These are phyloP conservation scores for Athene cunicularia DNA, from an alignment of 2,113 vertebrate genomes.

Conservation along the genomic window DNA sequence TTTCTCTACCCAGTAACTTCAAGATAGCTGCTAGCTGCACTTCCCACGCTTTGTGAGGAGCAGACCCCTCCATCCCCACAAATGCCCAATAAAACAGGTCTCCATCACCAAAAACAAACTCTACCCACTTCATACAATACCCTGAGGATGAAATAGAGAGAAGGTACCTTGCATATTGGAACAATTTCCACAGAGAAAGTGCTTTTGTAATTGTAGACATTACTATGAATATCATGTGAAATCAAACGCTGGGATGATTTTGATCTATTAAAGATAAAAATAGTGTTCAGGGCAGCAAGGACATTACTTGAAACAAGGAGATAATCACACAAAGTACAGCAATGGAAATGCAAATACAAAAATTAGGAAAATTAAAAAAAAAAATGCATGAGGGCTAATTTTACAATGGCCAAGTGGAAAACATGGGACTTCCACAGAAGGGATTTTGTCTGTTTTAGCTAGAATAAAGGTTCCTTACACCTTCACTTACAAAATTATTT, in stretches of 20 bases:
- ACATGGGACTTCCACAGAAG: rapidly evolving
- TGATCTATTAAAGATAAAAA: conserved; percentile 74
- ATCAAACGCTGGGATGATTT: conserved; percentile 95
- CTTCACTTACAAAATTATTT: background rate
- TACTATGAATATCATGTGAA: conserved; percentile 95
- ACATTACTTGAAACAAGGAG: background rate
- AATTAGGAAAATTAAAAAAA: background rate
- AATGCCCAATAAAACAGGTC: background rate
- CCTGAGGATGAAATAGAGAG: background rate
- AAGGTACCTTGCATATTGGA: conserved; percentile 92
- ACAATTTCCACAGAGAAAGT: conserved; percentile 97
- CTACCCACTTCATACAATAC: background rate
- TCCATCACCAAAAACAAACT: background rate
- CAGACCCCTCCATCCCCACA: rapidly evolving
- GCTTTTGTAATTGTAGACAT: conserved; percentile 97
- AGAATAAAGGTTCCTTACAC: background rate
- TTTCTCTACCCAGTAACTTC: background rate
- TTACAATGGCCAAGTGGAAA: background rate
- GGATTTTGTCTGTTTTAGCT: background rate
- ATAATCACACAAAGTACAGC: background rate
- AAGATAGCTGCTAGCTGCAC: background rate
- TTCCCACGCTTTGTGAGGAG: rapidly evolving
- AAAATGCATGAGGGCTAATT: background rate
- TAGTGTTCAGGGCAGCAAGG: background rate
- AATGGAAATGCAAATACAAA: background rate